These are phyloP conservation scores for Equus przewalskii DNA, from an alignment of 2,113 vertebrate species.

Conservation along the genomic window DNA sequence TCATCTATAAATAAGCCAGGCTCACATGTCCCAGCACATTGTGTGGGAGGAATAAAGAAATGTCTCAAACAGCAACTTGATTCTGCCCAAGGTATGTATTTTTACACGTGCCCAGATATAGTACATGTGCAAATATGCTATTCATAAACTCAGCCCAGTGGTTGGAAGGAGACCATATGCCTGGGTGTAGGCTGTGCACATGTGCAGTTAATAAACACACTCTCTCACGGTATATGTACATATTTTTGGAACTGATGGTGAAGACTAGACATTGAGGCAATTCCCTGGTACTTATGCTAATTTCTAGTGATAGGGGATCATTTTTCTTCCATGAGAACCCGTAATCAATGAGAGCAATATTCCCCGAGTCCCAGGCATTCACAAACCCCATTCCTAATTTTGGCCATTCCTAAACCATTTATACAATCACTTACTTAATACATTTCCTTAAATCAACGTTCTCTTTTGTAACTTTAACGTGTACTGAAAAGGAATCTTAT, in stretches of 20 bases:
- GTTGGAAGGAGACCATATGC: constrained; percentile 5
- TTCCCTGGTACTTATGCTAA: not conserved
- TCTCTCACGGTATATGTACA: not conserved
- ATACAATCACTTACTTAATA: not conserved
- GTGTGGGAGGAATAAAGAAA: constrained; percentile 76
- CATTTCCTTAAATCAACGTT: constrained; percentile 4
- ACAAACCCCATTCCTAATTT: not conserved
- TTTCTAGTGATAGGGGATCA: constrained; percentile 56
- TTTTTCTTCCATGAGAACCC: constrained; percentile 51
- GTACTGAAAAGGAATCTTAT: not conserved
- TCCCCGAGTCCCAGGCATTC: not conserved
- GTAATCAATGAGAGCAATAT: not conserved
- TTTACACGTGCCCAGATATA: constrained; percentile 61
- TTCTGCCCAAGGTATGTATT: constrained; percentile 69
- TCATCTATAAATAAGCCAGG: constrained; percentile 75
- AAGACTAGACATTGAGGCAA: constrained; percentile 17
- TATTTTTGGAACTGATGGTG: not conserved
- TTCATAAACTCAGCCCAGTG: constrained; percentile 2
- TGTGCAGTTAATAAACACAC: not conserved
- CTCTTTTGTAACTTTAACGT: constrained; percentile 12
- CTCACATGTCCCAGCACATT: constrained; percentile 74
- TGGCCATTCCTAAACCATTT: not conserved
- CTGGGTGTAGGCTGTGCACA: not conserved
- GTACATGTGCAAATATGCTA: constrained; percentile 19
- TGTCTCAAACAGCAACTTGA: constrained; percentile 65